Conservation (phyloP, 2,888 invertebrate species). For the Acrobeloides nanus region DNA sequence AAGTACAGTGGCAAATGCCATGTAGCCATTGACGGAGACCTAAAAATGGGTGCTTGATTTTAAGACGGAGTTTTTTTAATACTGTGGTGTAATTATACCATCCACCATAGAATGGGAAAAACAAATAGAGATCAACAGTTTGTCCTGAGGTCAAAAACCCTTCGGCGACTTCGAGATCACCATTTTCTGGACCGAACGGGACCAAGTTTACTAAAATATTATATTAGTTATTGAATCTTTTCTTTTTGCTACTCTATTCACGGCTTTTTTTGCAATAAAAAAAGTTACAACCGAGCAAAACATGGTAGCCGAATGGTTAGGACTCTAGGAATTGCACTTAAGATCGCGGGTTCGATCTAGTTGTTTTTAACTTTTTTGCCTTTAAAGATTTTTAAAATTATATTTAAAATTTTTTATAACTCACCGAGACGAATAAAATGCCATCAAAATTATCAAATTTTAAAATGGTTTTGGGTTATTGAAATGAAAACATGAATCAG, state of each 20-base stretch:
- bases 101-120: slow-evolving; percentile 51
- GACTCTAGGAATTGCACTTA: too few relatives aligned
- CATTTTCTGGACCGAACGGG: slow-evolving; percentile 49
- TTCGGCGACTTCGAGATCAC: slow-evolving; percentile 47
- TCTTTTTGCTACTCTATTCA: not conserved
- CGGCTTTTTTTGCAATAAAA: too few relatives aligned
- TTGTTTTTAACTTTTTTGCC: too few relatives aligned
- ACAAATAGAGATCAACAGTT: slow-evolving; percentile 50
- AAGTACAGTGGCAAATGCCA: slow-evolving; percentile 50
- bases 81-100: slow-evolving; percentile 51
- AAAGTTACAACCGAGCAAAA: too few relatives aligned
- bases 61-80: not conserved
- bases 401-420: too few relatives aligned
- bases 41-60: slow-evolving; percentile 11
- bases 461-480: too few relatives aligned
- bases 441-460: too few relatives aligned
- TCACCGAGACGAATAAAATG: too few relatives aligned
- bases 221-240: not conserved
- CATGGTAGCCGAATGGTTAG: too few relatives aligned
- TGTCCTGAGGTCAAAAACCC: slow-evolving; percentile 49
- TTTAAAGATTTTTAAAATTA: too few relatives aligned
- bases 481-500: too few relatives aligned
- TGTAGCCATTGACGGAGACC: slow-evolving; percentile 52
- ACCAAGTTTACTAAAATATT: slow-evolving; percentile 36
- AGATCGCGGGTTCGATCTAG: too few relatives aligned